Conservation (phyloP, 2,113 vertebrate genomes). For the Corvus moneduloides region DNA sequence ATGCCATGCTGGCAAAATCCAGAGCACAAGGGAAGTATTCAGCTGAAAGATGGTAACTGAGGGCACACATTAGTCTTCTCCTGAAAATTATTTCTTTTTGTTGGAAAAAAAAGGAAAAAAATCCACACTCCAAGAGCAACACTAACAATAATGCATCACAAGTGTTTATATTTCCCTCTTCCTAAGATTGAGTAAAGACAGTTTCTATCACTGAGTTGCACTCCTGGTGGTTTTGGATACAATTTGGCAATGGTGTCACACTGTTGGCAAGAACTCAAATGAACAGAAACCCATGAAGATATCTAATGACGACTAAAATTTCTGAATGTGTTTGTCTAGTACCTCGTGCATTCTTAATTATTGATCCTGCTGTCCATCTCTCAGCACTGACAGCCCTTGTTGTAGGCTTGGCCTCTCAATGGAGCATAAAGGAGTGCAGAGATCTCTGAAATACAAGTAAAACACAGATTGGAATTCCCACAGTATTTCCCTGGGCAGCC, state of each 20-base stretch:
- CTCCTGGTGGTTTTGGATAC: not conserved
- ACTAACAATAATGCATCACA: not conserved
- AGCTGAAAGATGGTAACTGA: not conserved
- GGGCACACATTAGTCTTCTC: not conserved
- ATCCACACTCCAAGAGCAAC: not conserved
- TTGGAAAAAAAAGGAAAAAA: not conserved
- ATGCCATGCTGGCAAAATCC: not conserved
- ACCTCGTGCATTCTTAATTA: not conserved
- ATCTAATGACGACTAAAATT: not conserved
- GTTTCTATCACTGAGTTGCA: not conserved
- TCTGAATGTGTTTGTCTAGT: not conserved
- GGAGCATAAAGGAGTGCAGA: not conserved
- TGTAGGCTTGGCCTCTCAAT: not conserved
- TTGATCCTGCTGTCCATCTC: not conserved
- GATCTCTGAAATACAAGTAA: not conserved
- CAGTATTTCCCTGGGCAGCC: not conserved
- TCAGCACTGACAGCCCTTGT: not conserved
- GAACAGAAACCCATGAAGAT: not conserved
- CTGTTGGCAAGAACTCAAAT: not conserved
- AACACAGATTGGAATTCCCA: not conserved
- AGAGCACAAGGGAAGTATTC: not conserved
- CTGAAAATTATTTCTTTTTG: not conserved
- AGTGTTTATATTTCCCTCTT: not conserved
- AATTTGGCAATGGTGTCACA: not conserved
- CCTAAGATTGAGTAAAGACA: not conserved